phyloP scores from a whole-genome alignment of 2,113 vertebrate species.

The Clarias magur region DNA sequence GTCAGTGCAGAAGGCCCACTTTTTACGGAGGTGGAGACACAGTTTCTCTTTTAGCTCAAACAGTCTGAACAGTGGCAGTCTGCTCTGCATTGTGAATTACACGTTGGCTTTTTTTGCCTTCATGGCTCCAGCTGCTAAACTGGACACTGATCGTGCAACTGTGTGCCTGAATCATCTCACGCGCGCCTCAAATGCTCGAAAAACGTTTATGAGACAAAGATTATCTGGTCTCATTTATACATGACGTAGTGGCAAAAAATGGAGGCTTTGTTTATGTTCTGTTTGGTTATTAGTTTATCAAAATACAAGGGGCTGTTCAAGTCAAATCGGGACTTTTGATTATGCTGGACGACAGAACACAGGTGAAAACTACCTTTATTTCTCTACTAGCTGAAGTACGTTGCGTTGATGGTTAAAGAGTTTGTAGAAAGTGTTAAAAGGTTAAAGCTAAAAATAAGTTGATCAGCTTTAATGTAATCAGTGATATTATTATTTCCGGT shows the following conservation, averaged over 20 bases:
- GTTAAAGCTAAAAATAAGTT: no score
- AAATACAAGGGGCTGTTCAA: no score
- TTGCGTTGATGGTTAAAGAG: no score
- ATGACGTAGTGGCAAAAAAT: background rate
- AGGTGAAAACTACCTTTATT: no score
- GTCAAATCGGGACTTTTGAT: no score
- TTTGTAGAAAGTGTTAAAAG: no score
- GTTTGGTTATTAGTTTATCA: background rate
- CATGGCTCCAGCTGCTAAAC: background rate
- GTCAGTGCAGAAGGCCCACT: background rate
- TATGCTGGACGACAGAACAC: no score
- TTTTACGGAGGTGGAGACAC: background rate
- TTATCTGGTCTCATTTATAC: background rate
- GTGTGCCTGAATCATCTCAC: background rate
- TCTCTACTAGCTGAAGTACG: no score
- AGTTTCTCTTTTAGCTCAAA: background rate
- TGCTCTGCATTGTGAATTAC: background rate
- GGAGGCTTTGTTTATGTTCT: background rate
- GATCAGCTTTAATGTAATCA: no score
- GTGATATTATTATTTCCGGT: no score
- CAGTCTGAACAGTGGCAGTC: background rate
- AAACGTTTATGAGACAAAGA: background rate
- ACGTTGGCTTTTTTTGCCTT: background rate
- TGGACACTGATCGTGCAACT: background rate
- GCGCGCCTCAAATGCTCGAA: background rate